Base-by-base conservation (phyloP, 1,140 invertebrate genomes). In the Drosophila ananassae region DNA sequence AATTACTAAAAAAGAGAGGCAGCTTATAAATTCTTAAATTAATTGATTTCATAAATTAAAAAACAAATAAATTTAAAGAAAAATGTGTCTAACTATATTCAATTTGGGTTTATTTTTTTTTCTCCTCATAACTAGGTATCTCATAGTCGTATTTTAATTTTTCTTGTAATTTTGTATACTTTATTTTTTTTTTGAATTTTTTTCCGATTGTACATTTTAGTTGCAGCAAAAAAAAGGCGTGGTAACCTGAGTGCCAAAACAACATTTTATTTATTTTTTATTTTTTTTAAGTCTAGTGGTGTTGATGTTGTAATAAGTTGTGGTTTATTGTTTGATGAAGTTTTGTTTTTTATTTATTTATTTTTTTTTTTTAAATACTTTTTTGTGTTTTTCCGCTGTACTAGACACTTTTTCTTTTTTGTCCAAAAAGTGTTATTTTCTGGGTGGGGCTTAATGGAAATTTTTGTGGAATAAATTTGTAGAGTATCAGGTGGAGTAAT, bases 291-390 rank as follows among this genome's bases (percentile, higher is more conserved):
- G 24, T 47, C 34, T 58, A 48, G 21, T 25, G 25, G 55, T 21
- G 52, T 58, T 77, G 60, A 46, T 82, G 46, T 52, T 69, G 63
- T 60, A 71, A 75, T 78, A 66, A 69, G 41, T 54, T 73, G 30
- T 60, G 25, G 54, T 50, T 32, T 22, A 52, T 21, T 52, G 44
- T 74, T 32, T 48, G 21, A 59, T 51, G 30, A 25, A 28, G 9
- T 46, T 55, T 53, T 50, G 30, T 28, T 66, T 56, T 17, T 30
- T 28, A 28, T 37, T 28, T 66, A 59, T 17, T 30, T 28, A 28
- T 1, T 46, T 52, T 54, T 44, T 44, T 13, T 53, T 54, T n/a
- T n/a, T n/a, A n/a, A 17, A 60, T 30, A 22, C 48, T 71, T 59
- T 34, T 0, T 41, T 54, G 13, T 21, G 8, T 30, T 37, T 50